Percentiles rank a stretch among this genome's conserved stretches.
phyloP scores from a whole-genome alignment of 2,888 invertebrate genomes.

The Agrotis clavis region DNA sequence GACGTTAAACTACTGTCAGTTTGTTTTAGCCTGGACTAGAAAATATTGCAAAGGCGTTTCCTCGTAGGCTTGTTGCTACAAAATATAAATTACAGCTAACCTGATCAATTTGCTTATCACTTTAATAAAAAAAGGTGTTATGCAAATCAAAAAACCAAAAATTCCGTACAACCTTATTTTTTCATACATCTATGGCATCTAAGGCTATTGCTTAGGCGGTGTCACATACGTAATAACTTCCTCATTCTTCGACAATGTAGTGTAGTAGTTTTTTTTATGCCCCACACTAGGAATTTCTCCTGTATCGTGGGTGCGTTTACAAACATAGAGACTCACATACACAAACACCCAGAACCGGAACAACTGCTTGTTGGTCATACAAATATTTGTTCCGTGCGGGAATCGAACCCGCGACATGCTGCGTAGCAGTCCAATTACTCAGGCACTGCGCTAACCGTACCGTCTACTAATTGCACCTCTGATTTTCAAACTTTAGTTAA shows the following conservation, averaged over 20 bases:
- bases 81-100: background rate
- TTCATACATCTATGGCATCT: conserved; percentile 14
- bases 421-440: too few relatives aligned
- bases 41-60: too few relatives aligned
- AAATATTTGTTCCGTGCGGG: too few relatives aligned
- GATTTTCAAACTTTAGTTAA: background rate
- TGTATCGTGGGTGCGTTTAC: too few relatives aligned
- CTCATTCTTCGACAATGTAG: conserved; percentile 44
- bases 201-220: conserved; percentile 45
- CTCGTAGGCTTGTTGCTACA: background rate
- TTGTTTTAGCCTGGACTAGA: background rate
- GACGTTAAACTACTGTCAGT: background rate
- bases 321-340: too few relatives aligned
- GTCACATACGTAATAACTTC: conserved; percentile 40
- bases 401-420: too few relatives aligned
- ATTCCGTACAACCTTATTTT: conserved; percentile 42
- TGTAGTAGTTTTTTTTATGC: background rate
- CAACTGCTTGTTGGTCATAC: too few relatives aligned
- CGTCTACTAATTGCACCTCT: background rate
- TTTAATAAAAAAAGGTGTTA: conserved; percentile 39
- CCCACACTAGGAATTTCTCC: too few relatives aligned
- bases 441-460: too few relatives aligned
- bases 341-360: too few relatives aligned
- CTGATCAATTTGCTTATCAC: background rate
- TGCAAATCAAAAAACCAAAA: conserved; percentile 44